These are phyloP conservation scores for Hemicrepidius hirtus DNA, from an alignment of 2,888 invertebrate genomes.

Conservation along the genomic window DNA sequence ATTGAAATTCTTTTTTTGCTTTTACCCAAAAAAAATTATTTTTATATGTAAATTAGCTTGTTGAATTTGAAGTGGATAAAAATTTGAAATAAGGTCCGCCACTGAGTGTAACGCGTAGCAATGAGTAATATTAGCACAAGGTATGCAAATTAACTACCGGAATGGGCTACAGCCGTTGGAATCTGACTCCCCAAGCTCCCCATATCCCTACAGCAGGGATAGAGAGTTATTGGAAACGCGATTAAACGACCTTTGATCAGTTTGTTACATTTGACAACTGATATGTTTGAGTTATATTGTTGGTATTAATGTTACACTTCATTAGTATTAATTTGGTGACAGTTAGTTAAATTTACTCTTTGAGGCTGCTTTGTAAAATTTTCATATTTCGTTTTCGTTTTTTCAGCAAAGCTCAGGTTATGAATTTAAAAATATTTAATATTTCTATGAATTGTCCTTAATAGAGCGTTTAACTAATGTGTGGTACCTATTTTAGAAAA, in stretches of 20 bases:
- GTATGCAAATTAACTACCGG: conserved; percentile 64
- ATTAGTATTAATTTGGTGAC: conserved; percentile 50
- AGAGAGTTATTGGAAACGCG: conserved; percentile 60
- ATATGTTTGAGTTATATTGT: conserved; percentile 59
- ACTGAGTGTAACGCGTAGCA: conserved; percentile 48
- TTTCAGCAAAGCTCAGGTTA: not conserved
- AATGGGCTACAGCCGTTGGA: conserved; percentile 60
- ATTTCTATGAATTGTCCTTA: too few relatives aligned
- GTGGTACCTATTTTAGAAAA: too few relatives aligned
- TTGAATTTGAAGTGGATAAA: too few relatives aligned
- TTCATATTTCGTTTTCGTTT: not conserved
- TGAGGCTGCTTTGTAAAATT: not conserved
- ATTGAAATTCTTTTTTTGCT: too few relatives aligned
- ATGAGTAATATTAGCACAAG: conserved; percentile 63
- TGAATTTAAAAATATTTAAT: too few relatives aligned
- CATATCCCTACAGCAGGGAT: conserved; percentile 45
- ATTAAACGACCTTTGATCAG: conserved; percentile 63
- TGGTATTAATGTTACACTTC: conserved; percentile 57
- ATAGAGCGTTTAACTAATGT: too few relatives aligned
- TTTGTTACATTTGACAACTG: conserved; percentile 61
- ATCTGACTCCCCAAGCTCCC: conserved; percentile 59
- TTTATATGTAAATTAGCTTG: too few relatives aligned
- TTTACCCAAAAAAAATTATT: too few relatives aligned
- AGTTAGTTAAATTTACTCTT: conserved; percentile 28
- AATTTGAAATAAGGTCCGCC: conserved; percentile 8